Evolutionary conservation across 2,797 vertebrate genomes (phyloP).

Genomic region (Sebastes hopkinsi): DNA sequence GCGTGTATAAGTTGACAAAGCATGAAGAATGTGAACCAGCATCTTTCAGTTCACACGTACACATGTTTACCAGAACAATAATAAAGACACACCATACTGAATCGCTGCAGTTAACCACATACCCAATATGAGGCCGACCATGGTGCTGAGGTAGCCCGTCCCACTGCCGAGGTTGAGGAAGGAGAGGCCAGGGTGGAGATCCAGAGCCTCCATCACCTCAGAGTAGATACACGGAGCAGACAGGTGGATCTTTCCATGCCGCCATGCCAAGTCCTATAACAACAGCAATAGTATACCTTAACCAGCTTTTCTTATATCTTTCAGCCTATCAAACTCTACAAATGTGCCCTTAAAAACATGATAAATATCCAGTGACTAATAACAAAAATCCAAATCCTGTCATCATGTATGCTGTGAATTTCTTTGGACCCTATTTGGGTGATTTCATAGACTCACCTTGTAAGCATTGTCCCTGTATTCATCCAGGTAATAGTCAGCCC

Average conservation of each 20-base stretch:
- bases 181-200: slow-evolving; percentile 93
- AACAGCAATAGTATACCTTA: not conserved
- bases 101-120: not conserved
- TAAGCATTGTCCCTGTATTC: slow-evolving; percentile 96
- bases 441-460: slow-evolving; percentile 73
- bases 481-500: slow-evolving; percentile 96
- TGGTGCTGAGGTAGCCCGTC: slow-evolving; percentile 97
- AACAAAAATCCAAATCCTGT: not conserved
- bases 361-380: not conserved
- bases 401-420: not conserved
- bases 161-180: slow-evolving; percentile 97
- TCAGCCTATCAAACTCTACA: not conserved
- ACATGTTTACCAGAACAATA: not conserved
- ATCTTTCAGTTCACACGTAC: not conserved
- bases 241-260: slow-evolving; percentile 96
- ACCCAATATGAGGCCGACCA: slow-evolving; percentile 98
- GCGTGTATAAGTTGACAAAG: not conserved
- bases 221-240: slow-evolving; percentile 98
- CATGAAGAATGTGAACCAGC: not conserved
- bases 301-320: not conserved
- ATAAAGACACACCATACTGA: not conserved
- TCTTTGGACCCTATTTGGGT: not conserved
- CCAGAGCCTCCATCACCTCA: slow-evolving; percentile 97
- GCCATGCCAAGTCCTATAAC: slow-evolving; percentile 91
- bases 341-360: not conserved